phyloP scores from a whole-genome alignment of 1,140 invertebrate genomes.

The Chironomus striatipennis region DNA sequence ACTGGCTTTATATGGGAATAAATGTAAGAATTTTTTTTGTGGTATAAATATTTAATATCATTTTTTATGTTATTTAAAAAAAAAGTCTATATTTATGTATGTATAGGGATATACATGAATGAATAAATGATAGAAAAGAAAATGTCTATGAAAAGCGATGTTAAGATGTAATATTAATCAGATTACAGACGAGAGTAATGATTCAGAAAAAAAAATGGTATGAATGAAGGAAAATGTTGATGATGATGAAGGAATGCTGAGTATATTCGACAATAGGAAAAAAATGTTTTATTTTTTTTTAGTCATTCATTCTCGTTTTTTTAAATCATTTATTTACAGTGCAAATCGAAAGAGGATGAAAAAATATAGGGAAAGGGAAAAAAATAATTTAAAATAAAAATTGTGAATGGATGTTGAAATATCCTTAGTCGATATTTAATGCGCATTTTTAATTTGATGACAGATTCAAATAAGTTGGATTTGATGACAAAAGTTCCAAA shows the following conservation, averaged over 20 bases:
- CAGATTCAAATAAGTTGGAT: too few relatives aligned
- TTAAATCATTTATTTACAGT: neutral
- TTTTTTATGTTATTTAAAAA: constrained; percentile 23
- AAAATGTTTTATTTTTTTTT: neutral
- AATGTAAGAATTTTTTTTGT: neutral
- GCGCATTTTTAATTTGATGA: too few relatives aligned
- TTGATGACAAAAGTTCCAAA: too few relatives aligned
- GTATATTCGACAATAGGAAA: neutral
- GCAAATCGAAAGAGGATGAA: neutral
- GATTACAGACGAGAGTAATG: constrained; percentile 21
- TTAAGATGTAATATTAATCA: constrained; percentile 20
- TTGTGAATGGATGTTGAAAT: too few relatives aligned
- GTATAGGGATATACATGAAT: neutral
- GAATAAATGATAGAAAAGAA: neutral
- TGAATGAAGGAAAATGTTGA: neutral
- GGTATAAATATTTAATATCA: constrained; percentile 23
- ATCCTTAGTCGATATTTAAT: too few relatives aligned
- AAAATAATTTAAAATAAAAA: too few relatives aligned
- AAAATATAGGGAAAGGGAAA: neutral
- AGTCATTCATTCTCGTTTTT: too few relatives aligned
- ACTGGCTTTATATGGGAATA: neutral
- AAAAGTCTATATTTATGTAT: neutral
- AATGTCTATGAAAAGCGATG: neutral
- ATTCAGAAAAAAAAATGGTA: constrained; percentile 12
- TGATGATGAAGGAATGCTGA: constrained; percentile 10